Conservation (phyloP, 1,140 invertebrate species). For the Antheraea mylitta region DNA sequence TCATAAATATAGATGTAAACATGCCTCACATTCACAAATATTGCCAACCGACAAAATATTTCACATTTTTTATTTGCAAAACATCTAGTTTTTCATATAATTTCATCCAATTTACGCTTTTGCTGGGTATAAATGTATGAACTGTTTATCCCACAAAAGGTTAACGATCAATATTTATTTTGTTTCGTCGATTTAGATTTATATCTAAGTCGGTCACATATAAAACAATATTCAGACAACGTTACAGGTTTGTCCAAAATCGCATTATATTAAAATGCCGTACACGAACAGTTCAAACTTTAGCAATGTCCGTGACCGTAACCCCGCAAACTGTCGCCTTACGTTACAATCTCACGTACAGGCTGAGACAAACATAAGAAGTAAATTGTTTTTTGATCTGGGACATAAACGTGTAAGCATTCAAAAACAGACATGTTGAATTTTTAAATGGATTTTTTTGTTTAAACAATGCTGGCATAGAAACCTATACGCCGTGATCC, state of each 20-base stretch:
- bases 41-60: too few relatives aligned
- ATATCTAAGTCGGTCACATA: constrained; percentile 25
- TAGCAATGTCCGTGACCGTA: constrained; percentile 53
- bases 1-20: too few relatives aligned
- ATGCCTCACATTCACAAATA: too few relatives aligned
- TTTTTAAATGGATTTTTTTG: constrained; percentile 44
- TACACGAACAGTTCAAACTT: constrained; percentile 49
- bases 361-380: constrained; percentile 53
- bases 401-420: constrained; percentile 57
- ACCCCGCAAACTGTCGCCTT: constrained; percentile 41
- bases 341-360: constrained; percentile 57
- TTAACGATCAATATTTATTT: neutral
- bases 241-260: constrained; percentile 28
- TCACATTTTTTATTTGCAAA: too few relatives aligned
- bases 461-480: constrained; percentile 51
- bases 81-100: neutral
- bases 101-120: too few relatives aligned
- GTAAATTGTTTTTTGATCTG: constrained; percentile 63
- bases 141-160: neutral
- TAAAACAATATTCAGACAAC: constrained; percentile 29
- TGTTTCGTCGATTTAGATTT: constrained; percentile 13
- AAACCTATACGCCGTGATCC: constrained; percentile 31
- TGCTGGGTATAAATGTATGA: neutral
- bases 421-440: constrained; percentile 35
- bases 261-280: constrained; percentile 32